Base-by-base conservation (phyloP, 92 coral and sea anemone genomes). In the Scolanthus callimorphus region DNA sequence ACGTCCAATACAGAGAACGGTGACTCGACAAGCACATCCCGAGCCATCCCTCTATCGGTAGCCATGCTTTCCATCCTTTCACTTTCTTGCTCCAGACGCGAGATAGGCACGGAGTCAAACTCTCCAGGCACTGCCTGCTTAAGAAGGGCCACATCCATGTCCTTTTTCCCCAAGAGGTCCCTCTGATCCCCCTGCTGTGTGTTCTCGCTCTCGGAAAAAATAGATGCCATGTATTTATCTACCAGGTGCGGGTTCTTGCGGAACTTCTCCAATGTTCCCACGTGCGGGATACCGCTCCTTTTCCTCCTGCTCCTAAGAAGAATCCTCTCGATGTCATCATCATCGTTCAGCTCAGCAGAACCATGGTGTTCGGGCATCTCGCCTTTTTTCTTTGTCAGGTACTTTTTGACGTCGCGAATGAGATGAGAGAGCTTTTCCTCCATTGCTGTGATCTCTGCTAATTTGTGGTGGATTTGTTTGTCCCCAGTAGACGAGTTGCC, bases 1-100 rank as follows among this genome's bases (percentile, higher is more conserved):
- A 84, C 72, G 52, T 91, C 97, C 73, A 87, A 74, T 25, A 80
- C 71, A 4, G 97, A 91, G 60, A 91, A 80, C 1, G 97, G 97
- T 13, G 97, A 91, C 63, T 91, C 97, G 4, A 91, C 76, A 41
- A 91, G 67, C 2, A 84, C 96, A 44, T 83, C 95, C 34, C 90
- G 78, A 17, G 87, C 80, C 20, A 91, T 70, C 2, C 90, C 97
- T 47, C 79, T 60, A 43, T 91, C 96, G 17, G 86, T 79, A 21
- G 97, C 96, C 44, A 87, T 67, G 13, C 72, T 67, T 52, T 87
- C 95, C 41, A 84, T 83, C 25, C 85, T 86, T 23, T 88, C 95
- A 28, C 90, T 77, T 57, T 91, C 97, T 49, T 82, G 76, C 49
- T 81, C 96, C 20, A 87, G 72, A 29, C 79, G 79, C 47, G 96